Evolutionary conservation across 2,888 invertebrate species (phyloP), one percentile per base, ranked within the genome.

Genomic region (Tinea trinotella): DNA sequence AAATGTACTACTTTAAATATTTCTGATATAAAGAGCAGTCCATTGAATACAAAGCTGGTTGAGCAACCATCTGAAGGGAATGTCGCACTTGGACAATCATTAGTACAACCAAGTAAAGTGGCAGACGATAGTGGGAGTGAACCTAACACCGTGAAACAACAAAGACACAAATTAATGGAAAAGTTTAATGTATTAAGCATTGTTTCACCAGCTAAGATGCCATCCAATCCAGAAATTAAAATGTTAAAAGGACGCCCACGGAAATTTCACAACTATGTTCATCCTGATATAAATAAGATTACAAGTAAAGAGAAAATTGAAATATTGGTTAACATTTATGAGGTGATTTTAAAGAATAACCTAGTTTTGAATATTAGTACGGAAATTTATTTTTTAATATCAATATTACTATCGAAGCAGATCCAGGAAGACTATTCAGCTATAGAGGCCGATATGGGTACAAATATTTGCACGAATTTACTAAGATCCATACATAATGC

Each of bases 311-410:
- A 86, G 0, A 74, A 87, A 60, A 67, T 93, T 0, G 86, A 91
- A 59, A 64, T 83, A 19, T 62, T 92, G 20, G 75, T 88, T 1
- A 66, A 81, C 56, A 72, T 92, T 35, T 93, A 92, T 59, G 77
- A 87, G 49, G 66, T 71, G 53, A 76, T 92, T 58, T 68, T 93
- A 9, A 84, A 87, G 59, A 84, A 87, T 62, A 89, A 90, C 66
- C 74, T 91, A 53, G 87, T 91, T 18, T 71, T 91, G 19, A 92
- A 91, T 73, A 67, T 90, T 3, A 88, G 89, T 58, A 88, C 90
- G 0, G 93, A 93, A 70, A 75, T 93, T 56, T 90, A 91, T 71
- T 92, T 91, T 73, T 66, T 93, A 17, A 85, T 92, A 62, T 89
- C 91, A 0, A 79, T 93, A 55, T 75, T 92, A 18, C 68, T 90